Evolutionary conservation across 2,797 vertebrate genomes (phyloP).

Genomic region (Manis crassicaudata): DNA sequence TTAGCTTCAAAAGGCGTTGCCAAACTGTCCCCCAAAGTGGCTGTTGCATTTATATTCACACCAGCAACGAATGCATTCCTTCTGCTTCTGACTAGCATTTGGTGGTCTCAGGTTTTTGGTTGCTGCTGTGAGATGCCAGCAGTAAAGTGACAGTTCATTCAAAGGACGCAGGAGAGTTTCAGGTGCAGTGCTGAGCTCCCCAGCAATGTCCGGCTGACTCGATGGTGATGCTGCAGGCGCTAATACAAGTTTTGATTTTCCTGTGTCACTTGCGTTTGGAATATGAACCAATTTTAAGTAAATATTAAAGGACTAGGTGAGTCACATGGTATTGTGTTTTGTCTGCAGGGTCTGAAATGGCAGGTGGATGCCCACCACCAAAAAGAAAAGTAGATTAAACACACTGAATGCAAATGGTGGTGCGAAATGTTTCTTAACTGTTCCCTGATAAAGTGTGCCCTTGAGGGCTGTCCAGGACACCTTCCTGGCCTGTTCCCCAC

Average conservation of each 20-base stretch:
- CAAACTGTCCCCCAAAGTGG: background rate
- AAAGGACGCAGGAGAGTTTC: background rate
- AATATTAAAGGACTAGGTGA: background rate
- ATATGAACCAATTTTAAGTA: background rate
- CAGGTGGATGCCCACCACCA: background rate
- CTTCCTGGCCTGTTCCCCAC: background rate
- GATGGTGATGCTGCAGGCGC: too few relatives aligned
- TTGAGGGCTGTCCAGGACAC: background rate
- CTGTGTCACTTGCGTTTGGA: background rate
- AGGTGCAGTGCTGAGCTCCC: background rate
- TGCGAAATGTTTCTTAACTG: background rate
- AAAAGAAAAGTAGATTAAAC: background rate
- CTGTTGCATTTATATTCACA: background rate
- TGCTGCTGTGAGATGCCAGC: background rate
- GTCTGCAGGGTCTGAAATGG: background rate
- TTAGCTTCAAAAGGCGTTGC: background rate
- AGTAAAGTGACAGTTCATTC: background rate
- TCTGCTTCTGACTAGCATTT: too few relatives aligned
- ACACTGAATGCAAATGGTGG: background rate
- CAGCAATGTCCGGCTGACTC: background rate
- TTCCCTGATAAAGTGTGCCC: background rate
- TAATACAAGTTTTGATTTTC: background rate
- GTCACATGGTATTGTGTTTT: background rate
- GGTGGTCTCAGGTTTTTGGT: background rate
- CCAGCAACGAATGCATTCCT: background rate